These are phyloP conservation scores for Unio pictorum DNA, from an alignment of 2,888 invertebrate genomes.

Conservation along the genomic window DNA sequence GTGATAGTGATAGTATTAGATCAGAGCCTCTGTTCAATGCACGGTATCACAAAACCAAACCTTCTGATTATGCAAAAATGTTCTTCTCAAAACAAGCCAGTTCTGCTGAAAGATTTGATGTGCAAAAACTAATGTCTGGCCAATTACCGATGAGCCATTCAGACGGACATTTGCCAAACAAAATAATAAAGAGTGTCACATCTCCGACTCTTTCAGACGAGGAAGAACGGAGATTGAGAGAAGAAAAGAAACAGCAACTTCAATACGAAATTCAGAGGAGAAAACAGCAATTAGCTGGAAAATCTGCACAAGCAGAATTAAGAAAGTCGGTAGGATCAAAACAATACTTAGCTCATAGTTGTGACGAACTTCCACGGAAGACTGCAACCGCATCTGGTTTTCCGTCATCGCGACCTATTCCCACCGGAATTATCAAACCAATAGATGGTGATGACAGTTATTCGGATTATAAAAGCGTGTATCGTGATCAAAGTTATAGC, in stretches of 20 bases:
- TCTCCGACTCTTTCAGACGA: slow-evolving; percentile 61
- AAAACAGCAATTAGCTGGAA: slow-evolving; percentile 76
- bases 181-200: slow-evolving; percentile 10
- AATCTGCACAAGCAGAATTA: slow-evolving; percentile 75
- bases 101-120: slow-evolving; percentile 32
- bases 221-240: slow-evolving; percentile 75
- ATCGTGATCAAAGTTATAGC: slow-evolving; percentile 51
- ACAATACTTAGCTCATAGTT: slow-evolving; percentile 60
- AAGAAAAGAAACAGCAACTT: slow-evolving; percentile 76
- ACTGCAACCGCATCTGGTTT: slow-evolving; percentile 23
- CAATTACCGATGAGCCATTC: slow-evolving; percentile 43
- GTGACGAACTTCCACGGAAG: slow-evolving; percentile 58
- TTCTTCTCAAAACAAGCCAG: slow-evolving; percentile 47
- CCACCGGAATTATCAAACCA: slow-evolving; percentile 67
- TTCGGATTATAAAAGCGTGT: slow-evolving; percentile 32
- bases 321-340: slow-evolving; percentile 65
- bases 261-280: slow-evolving; percentile 78
- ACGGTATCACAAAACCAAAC: slow-evolving; percentile 46
- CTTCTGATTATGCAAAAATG: slow-evolving; percentile 56
- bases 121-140: slow-evolving; percentile 9
- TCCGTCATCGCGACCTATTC: slow-evolving; percentile 45
- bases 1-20: slow-evolving; percentile 64
- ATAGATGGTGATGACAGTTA: slow-evolving; percentile 62
- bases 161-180: slow-evolving; percentile 39
- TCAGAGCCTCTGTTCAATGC: slow-evolving; percentile 55